phyloP scores from a whole-genome alignment of 2,888 invertebrate genomes.

The Ryuthela nishihirai region DNA sequence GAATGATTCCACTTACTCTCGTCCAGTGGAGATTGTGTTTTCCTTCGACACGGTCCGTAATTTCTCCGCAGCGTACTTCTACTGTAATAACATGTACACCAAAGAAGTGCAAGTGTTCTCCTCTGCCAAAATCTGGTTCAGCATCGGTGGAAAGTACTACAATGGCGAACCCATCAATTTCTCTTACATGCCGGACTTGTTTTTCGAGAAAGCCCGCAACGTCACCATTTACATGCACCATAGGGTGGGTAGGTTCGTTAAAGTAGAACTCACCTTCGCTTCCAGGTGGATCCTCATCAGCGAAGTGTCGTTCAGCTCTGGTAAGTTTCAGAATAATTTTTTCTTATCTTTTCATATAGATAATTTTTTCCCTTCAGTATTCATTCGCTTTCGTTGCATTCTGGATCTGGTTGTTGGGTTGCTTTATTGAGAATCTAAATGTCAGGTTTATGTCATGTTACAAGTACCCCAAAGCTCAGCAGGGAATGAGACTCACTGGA shows the following conservation, averaged over 20 bases:
- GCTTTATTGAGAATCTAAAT: no score
- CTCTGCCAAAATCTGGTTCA: slow-evolving; percentile 73
- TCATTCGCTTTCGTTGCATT: no score
- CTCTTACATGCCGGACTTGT: slow-evolving; percentile 67
- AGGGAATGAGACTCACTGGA: no score
- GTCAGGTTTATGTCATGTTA: no score
- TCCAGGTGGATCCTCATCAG: slow-evolving; percentile 84
- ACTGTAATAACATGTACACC: slow-evolving; percentile 79
- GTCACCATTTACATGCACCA: slow-evolving; percentile 76
- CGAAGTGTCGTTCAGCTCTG: slow-evolving; percentile 79
- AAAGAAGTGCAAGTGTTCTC: slow-evolving; percentile 74
- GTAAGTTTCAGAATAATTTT: slow-evolving; percentile 13
- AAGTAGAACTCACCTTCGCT: slow-evolving; percentile 71
- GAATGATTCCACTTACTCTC: slow-evolving; percentile 62
- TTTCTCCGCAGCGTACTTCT: slow-evolving; percentile 75
- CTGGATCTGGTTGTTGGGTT: no score
- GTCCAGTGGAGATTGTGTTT: slow-evolving; percentile 70
- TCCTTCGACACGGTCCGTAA: slow-evolving; percentile 84
- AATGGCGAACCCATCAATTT: slow-evolving; percentile 71
- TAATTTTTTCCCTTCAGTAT: no score
- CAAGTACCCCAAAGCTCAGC: no score
- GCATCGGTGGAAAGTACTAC: slow-evolving; percentile 73
- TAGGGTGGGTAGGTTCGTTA: slow-evolving; percentile 74
- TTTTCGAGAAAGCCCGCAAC: slow-evolving; percentile 75
- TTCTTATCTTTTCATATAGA: no score